Percentiles rank a stretch among this genome's conserved stretches.
Evolutionary conservation across 2,888 invertebrate genomes (phyloP).

Genomic region (Trachelus troglodyta): DNA sequence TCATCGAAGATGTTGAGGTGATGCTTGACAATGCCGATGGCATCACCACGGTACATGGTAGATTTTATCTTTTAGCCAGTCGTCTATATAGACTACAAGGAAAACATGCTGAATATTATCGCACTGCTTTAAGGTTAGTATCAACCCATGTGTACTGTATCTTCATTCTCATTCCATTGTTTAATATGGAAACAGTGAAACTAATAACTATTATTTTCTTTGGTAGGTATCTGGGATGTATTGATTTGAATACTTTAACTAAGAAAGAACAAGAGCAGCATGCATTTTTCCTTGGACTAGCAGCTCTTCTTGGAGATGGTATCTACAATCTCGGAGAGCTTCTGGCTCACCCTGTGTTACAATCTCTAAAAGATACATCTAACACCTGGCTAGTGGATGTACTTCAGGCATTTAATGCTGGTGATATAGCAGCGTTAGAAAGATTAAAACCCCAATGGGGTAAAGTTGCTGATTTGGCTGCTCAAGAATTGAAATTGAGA

Average conservation of each 20-base stretch:
- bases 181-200: neutral
- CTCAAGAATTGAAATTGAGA: constrained; percentile 82
- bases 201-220: neutral
- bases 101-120: constrained; percentile 94
- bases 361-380: constrained; percentile 81
- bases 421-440: constrained; percentile 80
- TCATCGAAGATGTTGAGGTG: constrained; percentile 88
- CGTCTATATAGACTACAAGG: constrained; percentile 89
- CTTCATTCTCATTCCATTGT: neutral
- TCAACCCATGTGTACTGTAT: neutral
- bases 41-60: constrained; percentile 91
- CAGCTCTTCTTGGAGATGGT: constrained; percentile 93
- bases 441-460: constrained; percentile 80
- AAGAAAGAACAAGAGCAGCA: constrained; percentile 77
- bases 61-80: constrained; percentile 93
- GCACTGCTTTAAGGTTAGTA: constrained; percentile 85
- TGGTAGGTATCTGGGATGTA: constrained; percentile 77
- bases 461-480: constrained; percentile 84
- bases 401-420: constrained; percentile 86
- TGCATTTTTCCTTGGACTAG: constrained; percentile 92
- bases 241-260: constrained; percentile 75
- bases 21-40: constrained; percentile 91
- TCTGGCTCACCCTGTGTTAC: constrained; percentile 93
- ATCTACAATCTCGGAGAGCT: constrained; percentile 98
- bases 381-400: constrained; percentile 91